These are phyloP conservation scores for Plagodis dolabraria DNA, from an alignment of 2,888 invertebrate species.

Conservation along the genomic window DNA sequence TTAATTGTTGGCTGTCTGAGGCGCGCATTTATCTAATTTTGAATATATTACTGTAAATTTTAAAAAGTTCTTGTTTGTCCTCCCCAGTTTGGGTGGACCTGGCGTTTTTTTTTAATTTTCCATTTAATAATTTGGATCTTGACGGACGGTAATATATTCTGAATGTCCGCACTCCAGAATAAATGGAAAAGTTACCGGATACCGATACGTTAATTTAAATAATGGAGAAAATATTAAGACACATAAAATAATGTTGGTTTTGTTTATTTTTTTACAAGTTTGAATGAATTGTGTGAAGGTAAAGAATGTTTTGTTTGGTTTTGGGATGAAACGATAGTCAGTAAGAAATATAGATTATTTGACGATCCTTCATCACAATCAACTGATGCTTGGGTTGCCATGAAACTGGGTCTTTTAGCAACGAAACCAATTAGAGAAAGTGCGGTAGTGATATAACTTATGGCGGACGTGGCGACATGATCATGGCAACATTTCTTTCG, in stretches of 20 bases:
- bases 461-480: too few species aligned
- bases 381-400: too few species aligned
- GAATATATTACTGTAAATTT: constrained; percentile 66
- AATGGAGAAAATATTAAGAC: constrained; percentile 45
- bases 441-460: too few species aligned
- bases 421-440: too few species aligned
- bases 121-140: constrained; percentile 60
- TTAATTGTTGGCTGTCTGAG: constrained; percentile 3
- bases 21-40: constrained; percentile 50
- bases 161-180: constrained; percentile 34
- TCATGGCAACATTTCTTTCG: too few species aligned
- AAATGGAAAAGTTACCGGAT: constrained; percentile 58
- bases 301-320: constrained; percentile 1
- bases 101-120: constrained; percentile 44
- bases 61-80: constrained; percentile 65
- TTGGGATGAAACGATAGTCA: constrained; percentile 1
- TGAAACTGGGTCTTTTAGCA: too few species aligned
- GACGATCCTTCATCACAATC: too few species aligned
- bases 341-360: too few species aligned
- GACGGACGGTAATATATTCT: constrained; percentile 55
- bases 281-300: too few species aligned
- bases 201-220: constrained; percentile 53
- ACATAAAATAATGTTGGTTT: constrained; percentile 24
- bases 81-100: constrained; percentile 34
- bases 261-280: too few species aligned